Conservation (phyloP, 2,888 invertebrate species). For the Entomobrya multifasciata region DNA sequence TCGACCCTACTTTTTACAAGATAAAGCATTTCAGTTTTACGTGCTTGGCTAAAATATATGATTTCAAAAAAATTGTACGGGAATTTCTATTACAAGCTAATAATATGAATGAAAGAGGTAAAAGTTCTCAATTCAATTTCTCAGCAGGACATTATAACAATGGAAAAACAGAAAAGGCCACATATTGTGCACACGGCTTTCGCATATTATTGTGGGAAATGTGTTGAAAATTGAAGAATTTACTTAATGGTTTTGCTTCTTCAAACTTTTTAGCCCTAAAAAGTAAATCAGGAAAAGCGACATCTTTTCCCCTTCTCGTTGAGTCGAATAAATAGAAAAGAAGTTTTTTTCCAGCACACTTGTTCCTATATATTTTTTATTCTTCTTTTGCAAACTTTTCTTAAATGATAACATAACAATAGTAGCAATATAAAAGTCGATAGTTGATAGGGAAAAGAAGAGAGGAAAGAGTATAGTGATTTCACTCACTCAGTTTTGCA, state of each 20-base stretch:
- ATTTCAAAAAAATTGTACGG: too few relatives aligned
- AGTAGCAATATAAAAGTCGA: too few relatives aligned
- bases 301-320: constrained; percentile 19
- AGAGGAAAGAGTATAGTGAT: not conserved
- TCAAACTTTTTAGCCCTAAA: constrained; percentile 30
- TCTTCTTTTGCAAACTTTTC: constrained; percentile 18
- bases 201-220: constrained; percentile 14
- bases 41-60: too few relatives aligned
- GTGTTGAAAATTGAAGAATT: constrained; percentile 31
- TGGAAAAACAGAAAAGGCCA: not conserved
- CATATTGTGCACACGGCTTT: not conserved
- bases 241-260: constrained; percentile 28
- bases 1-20: too few relatives aligned
- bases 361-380: constrained; percentile 23
- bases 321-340: constrained; percentile 36
- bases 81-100: too few relatives aligned
- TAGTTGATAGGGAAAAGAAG: not conserved
- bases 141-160: too few relatives aligned
- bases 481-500: not conserved
- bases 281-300: constrained; percentile 29
- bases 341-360: constrained; percentile 36
- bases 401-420: too few relatives aligned
- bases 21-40: too few relatives aligned
- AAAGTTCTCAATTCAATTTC: too few relatives aligned
- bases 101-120: too few relatives aligned